Conservation (phyloP, 2,113 vertebrate species). For the Pelecanoides urinatrix region DNA sequence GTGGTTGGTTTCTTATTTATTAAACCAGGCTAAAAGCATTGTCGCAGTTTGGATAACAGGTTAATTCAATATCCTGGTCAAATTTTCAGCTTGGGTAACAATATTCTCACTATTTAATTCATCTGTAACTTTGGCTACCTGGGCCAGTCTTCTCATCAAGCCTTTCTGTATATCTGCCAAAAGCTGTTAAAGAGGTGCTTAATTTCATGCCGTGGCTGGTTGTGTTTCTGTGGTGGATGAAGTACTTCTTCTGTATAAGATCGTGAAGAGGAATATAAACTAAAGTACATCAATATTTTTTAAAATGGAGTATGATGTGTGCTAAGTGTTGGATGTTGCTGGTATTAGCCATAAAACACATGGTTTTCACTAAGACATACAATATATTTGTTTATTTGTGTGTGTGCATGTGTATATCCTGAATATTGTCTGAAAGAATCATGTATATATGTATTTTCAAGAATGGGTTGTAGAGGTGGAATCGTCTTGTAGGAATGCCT, state of each 20-base stretch:
- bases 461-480: background rate
- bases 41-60: background rate
- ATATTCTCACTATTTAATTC: constrained; percentile 27
- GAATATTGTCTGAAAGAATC: background rate
- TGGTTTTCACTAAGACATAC: background rate
- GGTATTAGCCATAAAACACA: background rate
- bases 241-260: background rate
- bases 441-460: accelerated
- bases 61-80: constrained; percentile 12
- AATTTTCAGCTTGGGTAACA: constrained; percentile 1
- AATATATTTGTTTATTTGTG: background rate
- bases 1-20: background rate
- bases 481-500: background rate
- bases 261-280: background rate
- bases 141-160: background rate
- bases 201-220: background rate
- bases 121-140: background rate
- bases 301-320: background rate
- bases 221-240: background rate
- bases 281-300: background rate
- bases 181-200: background rate
- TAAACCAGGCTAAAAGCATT: background rate
- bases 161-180: background rate
- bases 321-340: background rate
- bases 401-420: background rate